Evolutionary conservation across 2,113 vertebrate species (phyloP).

Genomic region (Camelus dromedarius): DNA sequence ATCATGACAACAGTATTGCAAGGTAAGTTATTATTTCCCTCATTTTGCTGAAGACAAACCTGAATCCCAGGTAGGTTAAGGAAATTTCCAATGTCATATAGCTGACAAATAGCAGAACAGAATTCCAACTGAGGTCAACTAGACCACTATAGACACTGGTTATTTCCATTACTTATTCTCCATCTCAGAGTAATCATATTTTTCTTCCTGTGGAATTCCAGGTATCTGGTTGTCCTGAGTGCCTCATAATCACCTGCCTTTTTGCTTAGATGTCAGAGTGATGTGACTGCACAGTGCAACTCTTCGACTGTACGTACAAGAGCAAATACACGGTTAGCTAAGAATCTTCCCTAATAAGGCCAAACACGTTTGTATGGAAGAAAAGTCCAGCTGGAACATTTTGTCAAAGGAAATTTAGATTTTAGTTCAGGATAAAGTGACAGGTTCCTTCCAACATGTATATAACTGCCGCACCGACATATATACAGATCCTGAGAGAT

Average conservation of each 20-base stretch:
- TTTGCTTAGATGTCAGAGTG: slow-evolving; percentile 22
- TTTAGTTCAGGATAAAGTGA: not conserved
- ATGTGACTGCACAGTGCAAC: not conserved
- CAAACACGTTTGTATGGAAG: not conserved
- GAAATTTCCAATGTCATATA: not conserved
- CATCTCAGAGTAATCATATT: not conserved
- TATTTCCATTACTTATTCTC: not conserved
- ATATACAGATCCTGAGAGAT: not conserved
- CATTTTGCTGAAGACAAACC: not conserved
- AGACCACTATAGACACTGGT: not conserved
- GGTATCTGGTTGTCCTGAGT: not conserved
- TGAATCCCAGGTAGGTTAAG: not conserved
- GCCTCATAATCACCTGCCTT: not conserved
- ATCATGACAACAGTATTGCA: not conserved
- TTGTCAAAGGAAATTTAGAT: not conserved
- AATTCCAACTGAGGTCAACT: not conserved
- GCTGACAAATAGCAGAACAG: not conserved
- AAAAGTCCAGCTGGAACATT: not conserved
- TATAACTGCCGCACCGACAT: not conserved
- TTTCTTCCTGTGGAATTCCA: not conserved
- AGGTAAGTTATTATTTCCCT: not conserved
- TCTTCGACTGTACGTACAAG: not conserved
- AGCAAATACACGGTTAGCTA: not conserved
- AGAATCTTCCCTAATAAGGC: not conserved
- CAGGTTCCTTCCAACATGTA: not conserved